Conservation (phyloP, 2,888 invertebrate species). For the Pristionchus mayeri region DNA sequence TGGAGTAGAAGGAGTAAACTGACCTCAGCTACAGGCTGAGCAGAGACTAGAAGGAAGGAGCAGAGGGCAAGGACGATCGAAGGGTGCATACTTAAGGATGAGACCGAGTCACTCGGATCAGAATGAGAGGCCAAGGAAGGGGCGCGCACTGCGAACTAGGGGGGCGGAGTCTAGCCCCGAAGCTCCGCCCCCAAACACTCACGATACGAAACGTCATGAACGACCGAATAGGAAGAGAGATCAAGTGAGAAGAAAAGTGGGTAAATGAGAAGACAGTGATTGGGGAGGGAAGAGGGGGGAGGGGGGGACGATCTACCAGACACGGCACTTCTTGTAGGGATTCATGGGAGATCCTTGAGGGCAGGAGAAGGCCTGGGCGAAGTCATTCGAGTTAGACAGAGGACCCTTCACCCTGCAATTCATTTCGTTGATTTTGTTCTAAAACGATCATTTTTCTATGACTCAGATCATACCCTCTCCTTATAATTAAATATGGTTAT, state of each 20-base stretch:
- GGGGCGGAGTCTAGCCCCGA: neutral
- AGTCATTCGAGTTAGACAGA: conserved; percentile 91
- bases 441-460: too few species aligned
- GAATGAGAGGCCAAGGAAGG: conserved; percentile 5
- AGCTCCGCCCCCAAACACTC: neutral
- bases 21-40: conserved; percentile 14
- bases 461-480: too few species aligned
- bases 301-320: conserved; percentile 64
- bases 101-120: conserved; percentile 31
- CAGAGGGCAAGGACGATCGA: neutral
- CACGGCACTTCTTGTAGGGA: conserved; percentile 80
- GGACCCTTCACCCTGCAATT: conserved; percentile 87
- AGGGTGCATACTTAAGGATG: neutral
- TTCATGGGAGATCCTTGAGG: conserved; percentile 92
- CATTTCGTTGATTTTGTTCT: neutral
- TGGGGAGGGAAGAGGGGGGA: neutral
- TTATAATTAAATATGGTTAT: too few species aligned
- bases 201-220: neutral
- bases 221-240: neutral
- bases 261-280: too few species aligned
- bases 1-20: neutral
- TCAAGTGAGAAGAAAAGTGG: neutral
- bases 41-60: neutral
- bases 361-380: conserved; percentile 88
- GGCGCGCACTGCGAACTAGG: neutral